Evolutionary conservation across 2,113 vertebrate genomes (phyloP).

Genomic region (Lophura nycthemera): DNA sequence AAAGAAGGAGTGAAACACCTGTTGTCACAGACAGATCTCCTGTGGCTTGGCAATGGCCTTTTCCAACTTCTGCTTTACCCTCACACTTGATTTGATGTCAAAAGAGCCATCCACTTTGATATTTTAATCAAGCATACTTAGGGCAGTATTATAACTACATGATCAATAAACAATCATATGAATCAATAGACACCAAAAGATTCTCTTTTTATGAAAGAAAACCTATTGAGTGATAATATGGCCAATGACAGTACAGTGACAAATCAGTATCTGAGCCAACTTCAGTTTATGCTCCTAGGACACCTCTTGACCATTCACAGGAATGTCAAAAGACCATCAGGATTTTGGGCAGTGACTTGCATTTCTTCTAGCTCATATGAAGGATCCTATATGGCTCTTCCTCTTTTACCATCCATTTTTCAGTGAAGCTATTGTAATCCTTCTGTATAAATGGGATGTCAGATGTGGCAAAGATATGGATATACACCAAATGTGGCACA

Average conservation of each 20-base stretch:
- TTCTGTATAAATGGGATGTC: neutral
- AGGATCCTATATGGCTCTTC: neutral
- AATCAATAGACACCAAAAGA: slow-evolving; percentile 20
- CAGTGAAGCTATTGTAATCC: neutral
- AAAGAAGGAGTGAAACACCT: neutral
- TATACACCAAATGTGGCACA: neutral
- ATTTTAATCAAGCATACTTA: neutral
- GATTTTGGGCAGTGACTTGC: neutral
- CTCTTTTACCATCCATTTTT: neutral
- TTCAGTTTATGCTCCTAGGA: neutral
- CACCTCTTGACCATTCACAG: neutral
- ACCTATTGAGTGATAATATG: neutral
- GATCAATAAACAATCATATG: slow-evolving; percentile 38
- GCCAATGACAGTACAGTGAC: neutral
- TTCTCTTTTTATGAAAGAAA: slow-evolving; percentile 27
- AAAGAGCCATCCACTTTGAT: neutral
- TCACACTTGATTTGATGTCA: neutral
- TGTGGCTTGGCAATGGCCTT: neutral
- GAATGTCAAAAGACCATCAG: neutral
- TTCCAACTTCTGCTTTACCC: slow-evolving; percentile 6
- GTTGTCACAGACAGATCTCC: neutral
- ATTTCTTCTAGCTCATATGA: neutral
- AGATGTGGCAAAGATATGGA: neutral
- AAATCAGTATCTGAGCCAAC: neutral
- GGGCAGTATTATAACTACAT: neutral